These are phyloP conservation scores for Lagria hirta DNA, from an alignment of 2,888 invertebrate species.

Conservation along the genomic window DNA sequence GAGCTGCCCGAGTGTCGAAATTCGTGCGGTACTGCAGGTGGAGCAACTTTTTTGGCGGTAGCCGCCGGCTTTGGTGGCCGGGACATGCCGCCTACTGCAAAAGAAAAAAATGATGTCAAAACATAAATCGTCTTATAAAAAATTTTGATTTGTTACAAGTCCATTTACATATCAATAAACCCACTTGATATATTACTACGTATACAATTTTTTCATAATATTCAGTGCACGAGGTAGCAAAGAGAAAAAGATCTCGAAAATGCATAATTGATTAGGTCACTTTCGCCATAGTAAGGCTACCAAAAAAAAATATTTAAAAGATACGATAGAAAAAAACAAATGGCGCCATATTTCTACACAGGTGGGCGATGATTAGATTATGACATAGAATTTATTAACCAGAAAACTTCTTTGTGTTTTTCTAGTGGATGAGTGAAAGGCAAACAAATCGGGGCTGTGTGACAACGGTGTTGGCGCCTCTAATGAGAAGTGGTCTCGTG, in stretches of 20 bases:
- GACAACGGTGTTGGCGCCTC: constrained; percentile 36
- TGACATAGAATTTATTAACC: constrained; percentile 28
- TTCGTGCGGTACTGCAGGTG: constrained; percentile 81
- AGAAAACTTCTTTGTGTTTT: constrained; percentile 24
- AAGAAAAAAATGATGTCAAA: constrained; percentile 42
- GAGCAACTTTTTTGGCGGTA: constrained; percentile 89
- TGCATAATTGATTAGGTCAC: constrained; percentile 26
- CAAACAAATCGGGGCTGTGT: constrained; percentile 22
- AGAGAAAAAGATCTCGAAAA: constrained; percentile 7
- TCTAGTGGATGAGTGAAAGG: constrained; percentile 27
- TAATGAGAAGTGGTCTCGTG: constrained; percentile 24
- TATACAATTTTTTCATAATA: constrained; percentile 10
- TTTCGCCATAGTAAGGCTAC: constrained; percentile 16
- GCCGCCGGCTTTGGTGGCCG: constrained; percentile 80
- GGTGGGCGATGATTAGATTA: constrained; percentile 30
- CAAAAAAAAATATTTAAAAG: too few relatives aligned
- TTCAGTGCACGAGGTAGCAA: constrained; percentile 11
- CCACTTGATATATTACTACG: constrained; percentile 17
- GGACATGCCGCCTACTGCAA: constrained; percentile 86
- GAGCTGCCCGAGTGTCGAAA: constrained; percentile 80
- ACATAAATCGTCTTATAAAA: too few relatives aligned
- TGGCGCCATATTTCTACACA: constrained; percentile 29
- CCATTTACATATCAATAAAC: constrained; percentile 19
- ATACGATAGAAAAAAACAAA: constrained; percentile 19
- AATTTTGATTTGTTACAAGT: constrained; percentile 1